These are phyloP conservation scores for Caenorhabditis panamensis DNA, from an alignment of 2,888 invertebrate species.

Conservation along the genomic window DNA sequence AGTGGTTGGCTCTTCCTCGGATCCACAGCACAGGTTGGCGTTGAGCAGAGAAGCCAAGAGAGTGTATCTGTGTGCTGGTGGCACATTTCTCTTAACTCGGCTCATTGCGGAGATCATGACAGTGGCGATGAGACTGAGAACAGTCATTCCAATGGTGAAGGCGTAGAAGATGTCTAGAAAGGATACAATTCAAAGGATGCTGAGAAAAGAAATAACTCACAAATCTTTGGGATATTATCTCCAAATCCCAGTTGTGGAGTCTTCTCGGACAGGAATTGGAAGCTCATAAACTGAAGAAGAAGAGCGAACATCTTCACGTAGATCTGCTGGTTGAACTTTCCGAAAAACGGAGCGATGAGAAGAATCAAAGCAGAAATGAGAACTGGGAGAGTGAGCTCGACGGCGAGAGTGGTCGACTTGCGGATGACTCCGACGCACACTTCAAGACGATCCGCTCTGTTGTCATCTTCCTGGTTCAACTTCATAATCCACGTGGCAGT, in stretches of 20 bases:
- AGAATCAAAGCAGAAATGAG: conserved; percentile 75
- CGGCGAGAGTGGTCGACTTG: conserved; percentile 73
- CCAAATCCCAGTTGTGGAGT: conserved; percentile 78
- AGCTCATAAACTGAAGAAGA: conserved; percentile 77
- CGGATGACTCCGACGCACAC: conserved; percentile 74
- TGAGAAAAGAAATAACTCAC: conserved; percentile 62
- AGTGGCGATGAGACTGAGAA: conserved; percentile 75
- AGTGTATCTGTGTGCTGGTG: conserved; percentile 77
- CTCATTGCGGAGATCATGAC: conserved; percentile 75
- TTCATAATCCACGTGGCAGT: conserved; percentile 68
- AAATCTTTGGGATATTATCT: conserved; percentile 74
- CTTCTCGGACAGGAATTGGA: conserved; percentile 77
- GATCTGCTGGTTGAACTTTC: conserved; percentile 75
- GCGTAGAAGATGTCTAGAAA: conserved; percentile 77
- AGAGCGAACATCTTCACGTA: conserved; percentile 79
- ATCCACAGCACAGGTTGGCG: conserved; percentile 74
- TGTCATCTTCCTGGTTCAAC: conserved; percentile 68
- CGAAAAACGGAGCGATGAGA: conserved; percentile 77
- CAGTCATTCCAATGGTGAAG: conserved; percentile 75
- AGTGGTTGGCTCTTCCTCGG: conserved; percentile 71
- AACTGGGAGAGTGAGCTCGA: conserved; percentile 77
- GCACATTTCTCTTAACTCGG: conserved; percentile 72
- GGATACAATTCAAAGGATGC: not conserved
- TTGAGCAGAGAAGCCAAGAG: conserved; percentile 74
- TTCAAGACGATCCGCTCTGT: conserved; percentile 71